phyloP scores from a whole-genome alignment of 2,888 invertebrate genomes.

The Muscina levida region DNA sequence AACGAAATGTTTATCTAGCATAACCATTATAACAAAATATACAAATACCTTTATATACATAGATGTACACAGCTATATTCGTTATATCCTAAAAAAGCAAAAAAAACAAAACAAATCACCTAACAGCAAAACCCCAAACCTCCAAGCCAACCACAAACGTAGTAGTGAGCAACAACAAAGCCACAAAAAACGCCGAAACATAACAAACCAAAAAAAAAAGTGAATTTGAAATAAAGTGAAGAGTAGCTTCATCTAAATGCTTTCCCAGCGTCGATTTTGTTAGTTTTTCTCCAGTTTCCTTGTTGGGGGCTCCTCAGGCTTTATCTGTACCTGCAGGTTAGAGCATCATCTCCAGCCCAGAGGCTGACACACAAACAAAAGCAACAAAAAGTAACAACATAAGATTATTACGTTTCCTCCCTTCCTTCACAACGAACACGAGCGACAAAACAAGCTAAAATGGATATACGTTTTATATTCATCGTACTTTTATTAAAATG shows the following conservation, averaged over 20 bases:
- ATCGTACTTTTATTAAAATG: conserved; percentile 77
- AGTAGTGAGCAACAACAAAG: conserved; percentile 1
- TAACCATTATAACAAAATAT: conserved; percentile 31
- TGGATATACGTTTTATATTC: conserved; percentile 77
- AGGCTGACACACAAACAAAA: not conserved
- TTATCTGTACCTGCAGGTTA: conserved; percentile 32
- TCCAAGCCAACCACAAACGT: not conserved
- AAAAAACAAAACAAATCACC: conserved; percentile 6
- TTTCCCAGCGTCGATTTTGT: conserved; percentile 69
- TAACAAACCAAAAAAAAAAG: not conserved
- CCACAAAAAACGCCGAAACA: not conserved
- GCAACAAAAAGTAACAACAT: conserved; percentile 22
- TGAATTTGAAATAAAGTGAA: not conserved
- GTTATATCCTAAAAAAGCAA: conserved; percentile 21
- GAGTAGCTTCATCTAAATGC: conserved; percentile 68
- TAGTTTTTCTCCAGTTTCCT: conserved; percentile 21
- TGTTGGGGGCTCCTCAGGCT: conserved; percentile 19
- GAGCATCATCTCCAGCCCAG: conserved; percentile 4
- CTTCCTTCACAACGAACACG: not conserved
- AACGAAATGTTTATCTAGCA: conserved; percentile 26
- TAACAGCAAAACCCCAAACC: conserved; percentile 22
- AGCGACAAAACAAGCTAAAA: conserved; percentile 66
- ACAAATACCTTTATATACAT: not conserved
- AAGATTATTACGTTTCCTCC: conserved; percentile 30
- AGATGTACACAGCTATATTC: not conserved